These are phyloP conservation scores for Penaeus vannamei DNA, from an alignment of 1,140 invertebrate genomes.

Conservation along the genomic window DNA sequence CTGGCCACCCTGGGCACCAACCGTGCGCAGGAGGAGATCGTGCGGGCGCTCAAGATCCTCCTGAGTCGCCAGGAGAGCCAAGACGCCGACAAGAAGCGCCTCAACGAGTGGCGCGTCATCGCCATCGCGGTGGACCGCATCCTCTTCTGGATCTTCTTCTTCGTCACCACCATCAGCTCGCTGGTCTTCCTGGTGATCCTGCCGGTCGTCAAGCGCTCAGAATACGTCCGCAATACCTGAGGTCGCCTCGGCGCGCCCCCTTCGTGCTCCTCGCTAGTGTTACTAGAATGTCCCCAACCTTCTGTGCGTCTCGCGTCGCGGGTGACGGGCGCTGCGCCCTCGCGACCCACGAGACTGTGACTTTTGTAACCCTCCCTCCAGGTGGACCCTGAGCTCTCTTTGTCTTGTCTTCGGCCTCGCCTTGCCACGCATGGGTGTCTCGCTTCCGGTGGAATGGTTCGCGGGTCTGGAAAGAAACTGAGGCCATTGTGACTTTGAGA, in stretches of 20 bases:
- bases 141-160: constrained; percentile 77
- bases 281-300: constrained; percentile 38
- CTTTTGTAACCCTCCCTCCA: constrained; percentile 52
- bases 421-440: constrained; percentile 30
- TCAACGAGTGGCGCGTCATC: constrained; percentile 70
- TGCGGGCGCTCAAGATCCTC: constrained; percentile 69
- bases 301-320: constrained; percentile 16
- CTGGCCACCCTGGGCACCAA: constrained; percentile 44
- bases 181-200: constrained; percentile 74
- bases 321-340: not conserved
- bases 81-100: constrained; percentile 69
- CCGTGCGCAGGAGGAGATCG: constrained; percentile 70
- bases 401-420: constrained; percentile 49
- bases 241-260: constrained; percentile 34
- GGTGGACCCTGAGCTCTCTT: constrained; percentile 62
- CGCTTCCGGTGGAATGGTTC: not conserved
- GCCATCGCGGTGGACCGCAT: constrained; percentile 76
- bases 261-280: constrained; percentile 14
- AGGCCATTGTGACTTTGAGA: not conserved
- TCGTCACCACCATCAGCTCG: constrained; percentile 74
- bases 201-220: constrained; percentile 71
- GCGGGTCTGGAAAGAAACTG: constrained; percentile 12
- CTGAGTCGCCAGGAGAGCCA: constrained; percentile 71
- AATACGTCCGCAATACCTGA: constrained; percentile 67
- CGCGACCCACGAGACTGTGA: not conserved